Percentiles rank a stretch among this genome's conserved stretches.
Evolutionary conservation across 2,888 invertebrate species (phyloP).

Genomic region (Epirrhoe tristata): DNA sequence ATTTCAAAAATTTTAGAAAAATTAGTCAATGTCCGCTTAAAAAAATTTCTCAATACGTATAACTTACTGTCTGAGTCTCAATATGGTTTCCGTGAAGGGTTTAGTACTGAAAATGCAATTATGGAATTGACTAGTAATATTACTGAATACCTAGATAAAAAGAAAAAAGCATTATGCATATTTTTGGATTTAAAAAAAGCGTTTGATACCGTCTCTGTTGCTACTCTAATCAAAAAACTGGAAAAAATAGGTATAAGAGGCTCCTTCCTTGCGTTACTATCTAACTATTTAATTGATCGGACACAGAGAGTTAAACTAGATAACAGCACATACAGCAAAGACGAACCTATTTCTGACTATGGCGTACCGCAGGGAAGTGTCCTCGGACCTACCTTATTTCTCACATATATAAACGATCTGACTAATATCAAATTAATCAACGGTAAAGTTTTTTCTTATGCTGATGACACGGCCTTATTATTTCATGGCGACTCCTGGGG

Average conservation of each 20-base stretch:
- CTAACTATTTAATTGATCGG: neutral
- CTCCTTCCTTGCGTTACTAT: neutral
- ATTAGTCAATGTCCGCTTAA: too few relatives aligned
- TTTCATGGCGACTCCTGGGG: slow-evolving; percentile 24
- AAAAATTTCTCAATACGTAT: too few relatives aligned
- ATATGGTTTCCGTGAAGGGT: too few relatives aligned
- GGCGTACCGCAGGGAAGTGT: slow-evolving; percentile 35
- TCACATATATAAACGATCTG: slow-evolving; percentile 28
- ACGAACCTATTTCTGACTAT: neutral
- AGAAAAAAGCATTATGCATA: too few relatives aligned
- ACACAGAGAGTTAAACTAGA: neutral
- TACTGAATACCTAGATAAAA: too few relatives aligned
- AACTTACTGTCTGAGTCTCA: too few relatives aligned
- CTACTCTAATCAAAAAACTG: neutral
- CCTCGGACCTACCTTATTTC: slow-evolving; percentile 23
- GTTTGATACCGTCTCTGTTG: too few relatives aligned
- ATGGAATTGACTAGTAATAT: too few relatives aligned
- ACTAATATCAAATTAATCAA: neutral
- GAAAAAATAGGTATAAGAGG: neutral
- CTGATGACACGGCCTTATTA: slow-evolving; percentile 32
- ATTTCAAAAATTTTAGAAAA: too few relatives aligned
- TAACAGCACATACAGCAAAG: neutral
- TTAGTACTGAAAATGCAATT: too few relatives aligned
- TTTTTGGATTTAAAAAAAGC: too few relatives aligned
- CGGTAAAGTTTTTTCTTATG: slow-evolving; percentile 21